phyloP scores from a whole-genome alignment of 2,113 vertebrate genomes.

The Mustela lutreola region DNA sequence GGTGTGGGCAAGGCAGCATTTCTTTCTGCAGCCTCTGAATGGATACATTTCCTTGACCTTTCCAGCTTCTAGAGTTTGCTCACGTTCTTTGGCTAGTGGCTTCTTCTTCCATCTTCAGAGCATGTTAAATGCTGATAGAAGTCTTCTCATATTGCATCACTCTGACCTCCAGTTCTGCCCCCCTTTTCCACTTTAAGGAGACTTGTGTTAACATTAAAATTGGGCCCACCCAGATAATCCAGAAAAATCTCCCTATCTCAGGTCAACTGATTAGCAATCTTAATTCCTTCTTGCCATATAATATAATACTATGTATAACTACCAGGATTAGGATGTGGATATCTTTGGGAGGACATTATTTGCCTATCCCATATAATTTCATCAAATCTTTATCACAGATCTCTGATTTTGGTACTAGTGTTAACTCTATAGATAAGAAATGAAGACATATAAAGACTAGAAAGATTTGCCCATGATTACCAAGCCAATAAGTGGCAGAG shows the following conservation, averaged over 20 bases:
- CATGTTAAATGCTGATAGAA: background rate
- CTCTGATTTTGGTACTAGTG: background rate
- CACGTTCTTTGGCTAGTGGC: background rate
- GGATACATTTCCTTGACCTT: background rate
- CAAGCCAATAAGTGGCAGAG: background rate
- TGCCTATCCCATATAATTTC: background rate
- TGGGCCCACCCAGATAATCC: background rate
- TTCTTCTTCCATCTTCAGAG: background rate
- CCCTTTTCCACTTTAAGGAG: background rate
- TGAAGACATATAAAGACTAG: background rate
- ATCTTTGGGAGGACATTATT: background rate
- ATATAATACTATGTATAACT: background rate
- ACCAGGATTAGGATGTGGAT: background rate
- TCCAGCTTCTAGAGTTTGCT: background rate
- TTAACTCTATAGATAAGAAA: background rate
- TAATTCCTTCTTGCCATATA: background rate
- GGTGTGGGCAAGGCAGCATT: background rate
- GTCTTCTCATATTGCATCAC: background rate
- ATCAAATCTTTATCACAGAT: background rate
- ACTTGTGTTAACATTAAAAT: background rate
- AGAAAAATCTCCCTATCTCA: background rate
- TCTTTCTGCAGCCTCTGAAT: background rate
- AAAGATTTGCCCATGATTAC: background rate
- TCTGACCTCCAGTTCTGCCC: background rate
- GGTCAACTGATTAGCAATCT: background rate